These are phyloP conservation scores for Peromyscus maniculatus DNA, from an alignment of 2,113 vertebrate species.

Conservation along the genomic window DNA sequence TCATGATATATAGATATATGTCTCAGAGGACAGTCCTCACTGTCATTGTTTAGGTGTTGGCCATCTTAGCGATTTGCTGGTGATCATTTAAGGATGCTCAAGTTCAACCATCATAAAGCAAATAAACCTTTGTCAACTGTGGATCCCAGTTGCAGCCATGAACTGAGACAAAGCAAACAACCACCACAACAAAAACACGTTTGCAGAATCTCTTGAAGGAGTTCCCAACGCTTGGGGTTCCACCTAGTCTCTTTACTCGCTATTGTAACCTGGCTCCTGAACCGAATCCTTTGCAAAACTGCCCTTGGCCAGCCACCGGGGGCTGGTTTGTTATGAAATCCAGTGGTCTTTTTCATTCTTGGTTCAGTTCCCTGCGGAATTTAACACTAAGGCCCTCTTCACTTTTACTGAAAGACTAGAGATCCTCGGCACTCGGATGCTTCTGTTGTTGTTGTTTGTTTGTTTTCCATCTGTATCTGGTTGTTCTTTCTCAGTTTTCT, in stretches of 20 bases:
- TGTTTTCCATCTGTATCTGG: background rate
- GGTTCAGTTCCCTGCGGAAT: background rate
- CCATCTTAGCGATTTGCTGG: background rate
- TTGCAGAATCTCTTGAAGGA: conserved; percentile 20
- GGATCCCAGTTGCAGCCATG: background rate
- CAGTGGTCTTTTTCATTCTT: background rate
- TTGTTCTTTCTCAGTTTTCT: background rate
- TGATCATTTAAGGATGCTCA: background rate
- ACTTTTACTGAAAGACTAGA: background rate
- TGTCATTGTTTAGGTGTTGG: background rate
- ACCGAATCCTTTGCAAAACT: background rate
- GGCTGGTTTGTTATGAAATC: background rate
- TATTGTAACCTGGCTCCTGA: background rate
- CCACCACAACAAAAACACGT: background rate
- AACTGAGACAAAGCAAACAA: background rate
- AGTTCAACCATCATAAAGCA: conserved; percentile 15
- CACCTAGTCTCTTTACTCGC: background rate
- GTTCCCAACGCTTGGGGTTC: background rate
- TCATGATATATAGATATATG: background rate
- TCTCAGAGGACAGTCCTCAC: background rate
- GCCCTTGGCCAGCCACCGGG: background rate
- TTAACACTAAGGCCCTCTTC: background rate
- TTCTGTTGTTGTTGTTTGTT: background rate
- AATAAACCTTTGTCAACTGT: conserved; percentile 4
- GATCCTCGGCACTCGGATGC: background rate